Percentiles rank a stretch among this genome's conserved stretches.
Evolutionary conservation across 1,140 invertebrate species (phyloP).

Genomic region (Orius insidiosus): DNA sequence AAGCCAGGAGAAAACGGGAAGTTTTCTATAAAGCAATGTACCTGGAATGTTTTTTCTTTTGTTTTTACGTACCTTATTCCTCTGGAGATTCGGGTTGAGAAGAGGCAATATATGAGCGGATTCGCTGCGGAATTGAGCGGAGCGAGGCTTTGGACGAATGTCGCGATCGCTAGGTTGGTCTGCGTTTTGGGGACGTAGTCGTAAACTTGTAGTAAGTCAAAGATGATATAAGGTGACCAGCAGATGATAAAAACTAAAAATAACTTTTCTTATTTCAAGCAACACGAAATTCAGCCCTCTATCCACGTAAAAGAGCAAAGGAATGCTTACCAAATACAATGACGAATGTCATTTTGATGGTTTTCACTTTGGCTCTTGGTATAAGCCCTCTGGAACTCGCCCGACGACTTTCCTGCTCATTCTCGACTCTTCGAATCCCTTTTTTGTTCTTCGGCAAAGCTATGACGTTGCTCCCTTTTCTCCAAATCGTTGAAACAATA

Average conservation of each 20-base stretch:
- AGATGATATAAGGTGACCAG: slow-evolving; percentile 91
- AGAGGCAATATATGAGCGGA: slow-evolving; percentile 88
- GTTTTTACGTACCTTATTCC: not conserved
- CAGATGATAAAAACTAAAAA: slow-evolving; percentile 84
- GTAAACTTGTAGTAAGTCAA: slow-evolving; percentile 85
- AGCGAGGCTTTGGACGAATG: slow-evolving; percentile 82
- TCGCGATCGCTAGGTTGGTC: slow-evolving; percentile 64
- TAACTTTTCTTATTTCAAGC: too few relatives aligned
- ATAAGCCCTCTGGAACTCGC: slow-evolving; percentile 73
- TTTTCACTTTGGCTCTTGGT: slow-evolving; percentile 86
- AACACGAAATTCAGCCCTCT: too few relatives aligned
- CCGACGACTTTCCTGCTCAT: slow-evolving; percentile 30
- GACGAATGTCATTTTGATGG: slow-evolving; percentile 93
- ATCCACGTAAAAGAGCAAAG: too few relatives aligned
- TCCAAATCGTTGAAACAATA: slow-evolving; percentile 41
- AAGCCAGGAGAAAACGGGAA: slow-evolving; percentile 1
- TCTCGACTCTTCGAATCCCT: too few relatives aligned
- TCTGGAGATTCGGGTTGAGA: slow-evolving; percentile 26
- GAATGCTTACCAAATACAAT: slow-evolving; percentile 80
- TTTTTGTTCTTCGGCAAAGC: slow-evolving; percentile 3
- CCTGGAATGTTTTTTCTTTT: not conserved
- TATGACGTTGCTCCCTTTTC: slow-evolving; percentile 24
- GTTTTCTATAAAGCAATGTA: not conserved
- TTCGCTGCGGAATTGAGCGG: slow-evolving; percentile 88
- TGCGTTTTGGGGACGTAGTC: slow-evolving; percentile 63